Conservation (phyloP, 2,113 vertebrate genomes). For the Charadrius vociferus region DNA sequence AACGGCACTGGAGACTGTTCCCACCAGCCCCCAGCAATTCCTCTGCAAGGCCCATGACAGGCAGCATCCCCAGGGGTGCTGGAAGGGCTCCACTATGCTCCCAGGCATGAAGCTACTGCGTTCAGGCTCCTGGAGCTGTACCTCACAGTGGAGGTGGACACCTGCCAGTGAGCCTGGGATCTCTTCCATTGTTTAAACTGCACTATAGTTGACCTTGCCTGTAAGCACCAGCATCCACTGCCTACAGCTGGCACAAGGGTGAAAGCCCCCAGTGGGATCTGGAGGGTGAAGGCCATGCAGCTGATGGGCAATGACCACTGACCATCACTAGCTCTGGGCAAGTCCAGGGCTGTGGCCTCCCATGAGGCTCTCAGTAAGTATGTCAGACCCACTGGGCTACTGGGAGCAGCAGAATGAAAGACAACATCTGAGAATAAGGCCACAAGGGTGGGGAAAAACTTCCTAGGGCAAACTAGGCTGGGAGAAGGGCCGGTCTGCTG, state of each 20-base stretch:
- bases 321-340: background rate
- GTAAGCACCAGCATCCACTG: background rate
- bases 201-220: background rate
- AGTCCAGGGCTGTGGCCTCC: background rate
- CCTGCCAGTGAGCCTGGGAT: background rate
- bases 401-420: background rate
- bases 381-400: background rate
- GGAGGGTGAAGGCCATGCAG: too few species aligned
- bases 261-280: background rate
- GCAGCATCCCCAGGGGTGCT: background rate
- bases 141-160: rapidly evolving
- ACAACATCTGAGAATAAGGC: background rate
- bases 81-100: background rate
- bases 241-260: background rate
- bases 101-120: background rate
- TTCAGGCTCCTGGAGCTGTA: background rate
- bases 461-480: background rate
- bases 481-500: background rate
- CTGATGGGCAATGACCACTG: too few species aligned
- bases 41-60: background rate
- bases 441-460: background rate
- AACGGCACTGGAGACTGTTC: background rate
- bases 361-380: background rate
- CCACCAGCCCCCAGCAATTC: background rate
- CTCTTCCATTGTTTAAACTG: background rate